These are phyloP conservation scores for Abrostola triplasia DNA, from an alignment of 2,888 invertebrate species.

Conservation along the genomic window DNA sequence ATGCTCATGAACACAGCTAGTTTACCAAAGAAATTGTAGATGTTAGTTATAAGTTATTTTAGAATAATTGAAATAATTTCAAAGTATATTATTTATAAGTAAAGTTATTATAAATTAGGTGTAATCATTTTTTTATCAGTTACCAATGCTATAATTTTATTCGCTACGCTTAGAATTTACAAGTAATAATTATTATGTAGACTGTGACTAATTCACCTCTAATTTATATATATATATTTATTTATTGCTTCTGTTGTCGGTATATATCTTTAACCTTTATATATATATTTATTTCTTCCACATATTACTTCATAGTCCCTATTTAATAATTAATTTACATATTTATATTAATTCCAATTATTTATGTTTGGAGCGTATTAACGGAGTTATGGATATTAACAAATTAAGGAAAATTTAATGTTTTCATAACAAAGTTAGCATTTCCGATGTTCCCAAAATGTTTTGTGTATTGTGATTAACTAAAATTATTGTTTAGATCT, in stretches of 20 bases:
- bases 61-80: slow-evolving; percentile 22
- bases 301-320: slow-evolving; percentile 12
- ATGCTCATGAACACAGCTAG: slow-evolving; percentile 81
- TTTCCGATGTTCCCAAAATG: slow-evolving; percentile 49
- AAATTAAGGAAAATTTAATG: slow-evolving; percentile 49
- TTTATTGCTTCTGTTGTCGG: slow-evolving; percentile 13
- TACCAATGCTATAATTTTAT: slow-evolving; percentile 33
- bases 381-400: slow-evolving; percentile 42
- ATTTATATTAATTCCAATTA: slow-evolving; percentile 17
- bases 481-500: slow-evolving; percentile 54
- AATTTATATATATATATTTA: slow-evolving; percentile 19
- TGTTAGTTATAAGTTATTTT: slow-evolving; percentile 46
- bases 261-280: slow-evolving; percentile 2
- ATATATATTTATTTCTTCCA: slow-evolving; percentile 8
- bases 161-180: slow-evolving; percentile 16
- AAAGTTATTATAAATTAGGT: slow-evolving; percentile 21
- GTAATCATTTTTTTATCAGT: slow-evolving; percentile 28
- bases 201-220: slow-evolving; percentile 29
- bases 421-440: slow-evolving; percentile 41
- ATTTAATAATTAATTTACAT: slow-evolving; percentile 26
- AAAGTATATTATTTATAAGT: slow-evolving; percentile 18
- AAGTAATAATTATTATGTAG: slow-evolving; percentile 19
- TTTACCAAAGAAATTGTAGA: slow-evolving; percentile 81
- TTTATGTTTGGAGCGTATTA: slow-evolving; percentile 37
- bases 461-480: slow-evolving; percentile 73